These are phyloP conservation scores for Peromyscus eremicus DNA, from an alignment of 2,797 vertebrate genomes.

Conservation along the genomic window DNA sequence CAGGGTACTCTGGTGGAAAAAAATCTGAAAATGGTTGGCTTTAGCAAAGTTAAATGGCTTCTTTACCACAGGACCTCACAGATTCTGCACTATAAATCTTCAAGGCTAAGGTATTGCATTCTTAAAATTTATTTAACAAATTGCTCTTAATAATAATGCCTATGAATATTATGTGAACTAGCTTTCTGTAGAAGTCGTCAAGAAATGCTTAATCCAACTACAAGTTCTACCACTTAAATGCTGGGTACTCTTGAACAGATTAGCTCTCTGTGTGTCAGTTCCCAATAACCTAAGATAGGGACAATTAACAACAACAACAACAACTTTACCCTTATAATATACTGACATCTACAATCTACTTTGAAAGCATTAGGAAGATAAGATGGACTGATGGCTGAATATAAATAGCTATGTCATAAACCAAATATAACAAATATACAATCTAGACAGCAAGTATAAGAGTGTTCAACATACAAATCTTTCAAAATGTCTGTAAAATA, in stretches of 20 bases:
- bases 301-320: neutral
- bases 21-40: neutral
- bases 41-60: neutral
- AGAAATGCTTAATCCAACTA: neutral
- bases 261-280: neutral
- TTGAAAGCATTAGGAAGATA: conserved; percentile 27
- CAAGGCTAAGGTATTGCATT: neutral
- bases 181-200: neutral
- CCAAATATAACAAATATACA: neutral
- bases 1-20: neutral
- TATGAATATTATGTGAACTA: neutral
- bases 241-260: neutral
- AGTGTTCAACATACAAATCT: neutral
- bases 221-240: conserved; percentile 5
- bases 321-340: neutral
- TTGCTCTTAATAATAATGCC: neutral
- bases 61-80: neutral
- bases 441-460: neutral
- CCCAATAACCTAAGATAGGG: neutral
- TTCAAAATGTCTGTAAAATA: conserved; percentile 33
- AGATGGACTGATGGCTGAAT: neutral
- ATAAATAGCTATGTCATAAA: neutral
- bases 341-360: neutral
- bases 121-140: neutral
- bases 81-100: neutral